Percentiles rank a stretch among this genome's conserved stretches.
These are phyloP conservation scores for Standfussiana lucernea DNA, from an alignment of 2,888 invertebrate genomes.

Conservation along the genomic window DNA sequence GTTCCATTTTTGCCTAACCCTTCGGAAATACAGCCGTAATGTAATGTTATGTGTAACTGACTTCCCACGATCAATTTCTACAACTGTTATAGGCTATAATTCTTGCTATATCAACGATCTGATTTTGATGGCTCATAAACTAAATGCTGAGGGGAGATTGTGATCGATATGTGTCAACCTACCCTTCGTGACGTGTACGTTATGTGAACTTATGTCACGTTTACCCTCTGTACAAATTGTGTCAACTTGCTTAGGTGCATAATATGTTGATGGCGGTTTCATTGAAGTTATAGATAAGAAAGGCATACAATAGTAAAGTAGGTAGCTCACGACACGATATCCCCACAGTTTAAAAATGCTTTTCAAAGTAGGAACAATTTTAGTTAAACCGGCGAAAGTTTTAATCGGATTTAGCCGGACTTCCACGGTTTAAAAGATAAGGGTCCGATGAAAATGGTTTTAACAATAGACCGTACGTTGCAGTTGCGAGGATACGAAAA, in stretches of 20 bases:
- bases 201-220: slow-evolving; percentile 16
- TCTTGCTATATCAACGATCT: slow-evolving; percentile 26
- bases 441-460: slow-evolving; percentile 16
- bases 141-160: slow-evolving; percentile 54
- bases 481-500: slow-evolving; percentile 27
- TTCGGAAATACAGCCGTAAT: background rate
- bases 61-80: slow-evolving; percentile 38
- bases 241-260: slow-evolving; percentile 22
- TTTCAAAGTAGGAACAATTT: slow-evolving; percentile 8
- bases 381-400: slow-evolving; percentile 7
- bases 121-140: slow-evolving; percentile 60
- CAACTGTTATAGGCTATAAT: slow-evolving; percentile 47
- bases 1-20: background rate
- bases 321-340: background rate
- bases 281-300: background rate
- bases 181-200: slow-evolving; percentile 27
- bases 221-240: slow-evolving; percentile 21
- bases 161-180: slow-evolving; percentile 46
- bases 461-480: slow-evolving; percentile 27
- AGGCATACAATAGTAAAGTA: background rate
- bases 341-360: background rate
- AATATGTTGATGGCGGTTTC: background rate
- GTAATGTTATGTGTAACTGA: slow-evolving; percentile 2
- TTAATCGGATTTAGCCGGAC: slow-evolving; percentile 38
- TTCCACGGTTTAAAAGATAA: slow-evolving; percentile 48